These are phyloP conservation scores for Lithophane socia DNA, from an alignment of 2,888 invertebrate species.

Conservation along the genomic window DNA sequence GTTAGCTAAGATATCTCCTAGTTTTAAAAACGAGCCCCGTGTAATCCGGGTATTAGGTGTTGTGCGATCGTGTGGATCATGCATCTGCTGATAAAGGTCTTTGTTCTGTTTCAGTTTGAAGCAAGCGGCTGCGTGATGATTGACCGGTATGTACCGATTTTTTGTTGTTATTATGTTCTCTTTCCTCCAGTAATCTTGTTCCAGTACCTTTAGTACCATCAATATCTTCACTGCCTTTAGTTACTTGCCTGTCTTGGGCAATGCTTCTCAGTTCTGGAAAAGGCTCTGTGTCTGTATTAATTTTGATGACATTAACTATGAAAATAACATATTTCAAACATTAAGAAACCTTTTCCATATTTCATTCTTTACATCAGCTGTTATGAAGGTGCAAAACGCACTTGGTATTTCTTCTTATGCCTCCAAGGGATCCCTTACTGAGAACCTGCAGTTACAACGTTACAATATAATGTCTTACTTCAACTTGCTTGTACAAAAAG, in stretches of 20 bases:
- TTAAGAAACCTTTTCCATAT: not conserved
- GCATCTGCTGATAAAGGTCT: not conserved
- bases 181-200: not conserved
- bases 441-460: conserved; percentile 14
- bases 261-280: not conserved
- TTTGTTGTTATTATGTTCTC: not conserved
- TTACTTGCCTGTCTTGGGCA: not conserved
- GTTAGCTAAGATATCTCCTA: not conserved
- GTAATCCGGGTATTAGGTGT: not conserved
- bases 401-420: not conserved
- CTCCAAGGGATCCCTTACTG: conserved; percentile 13
- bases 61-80: not conserved
- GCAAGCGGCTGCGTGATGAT: conserved; percentile 53
- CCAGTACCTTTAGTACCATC: not conserved
- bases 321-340: not conserved
- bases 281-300: not conserved
- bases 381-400: not conserved
- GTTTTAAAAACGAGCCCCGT: not conserved
- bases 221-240: not conserved
- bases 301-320: not conserved
- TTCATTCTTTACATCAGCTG: not conserved
- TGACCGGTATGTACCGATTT: conserved; percentile 44
- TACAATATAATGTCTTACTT: conserved; percentile 49
- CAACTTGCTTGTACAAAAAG: conserved; percentile 40
- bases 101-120: conserved; percentile 58